Evolutionary conservation across 2,797 vertebrate species (phyloP).

Genomic region (Sylvia borin): DNA sequence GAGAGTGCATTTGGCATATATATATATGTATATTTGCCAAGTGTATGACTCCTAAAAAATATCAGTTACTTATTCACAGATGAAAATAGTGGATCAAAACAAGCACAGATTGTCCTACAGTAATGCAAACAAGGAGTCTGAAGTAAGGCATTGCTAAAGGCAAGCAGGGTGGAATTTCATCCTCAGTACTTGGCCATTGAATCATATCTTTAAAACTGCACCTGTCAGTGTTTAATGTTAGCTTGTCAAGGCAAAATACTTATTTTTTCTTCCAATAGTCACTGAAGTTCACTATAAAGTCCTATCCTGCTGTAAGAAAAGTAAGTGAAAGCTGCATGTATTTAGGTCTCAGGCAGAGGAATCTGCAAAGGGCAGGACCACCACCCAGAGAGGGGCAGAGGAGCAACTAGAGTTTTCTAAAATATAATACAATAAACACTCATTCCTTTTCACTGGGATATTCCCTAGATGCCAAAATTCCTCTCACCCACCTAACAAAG

Average conservation of each 20-base stretch:
- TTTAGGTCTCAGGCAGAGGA: background rate
- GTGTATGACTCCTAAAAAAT: background rate
- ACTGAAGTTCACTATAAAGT: background rate
- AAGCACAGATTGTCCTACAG: background rate
- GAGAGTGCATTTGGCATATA: background rate
- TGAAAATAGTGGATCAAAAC: background rate
- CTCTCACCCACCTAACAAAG: background rate
- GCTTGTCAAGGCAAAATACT: background rate
- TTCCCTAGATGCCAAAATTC: background rate
- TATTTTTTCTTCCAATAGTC: background rate
- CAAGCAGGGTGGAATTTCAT: background rate
- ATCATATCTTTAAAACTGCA: background rate
- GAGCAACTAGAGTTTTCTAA: background rate
- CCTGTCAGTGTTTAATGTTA: background rate
- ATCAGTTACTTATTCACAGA: background rate
- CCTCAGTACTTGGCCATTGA: rapidly evolving
- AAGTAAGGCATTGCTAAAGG: background rate
- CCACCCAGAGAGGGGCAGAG: background rate
- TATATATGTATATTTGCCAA: background rate
- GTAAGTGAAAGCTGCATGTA: background rate
- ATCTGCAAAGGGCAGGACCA: background rate
- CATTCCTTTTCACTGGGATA: background rate
- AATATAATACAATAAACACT: background rate
- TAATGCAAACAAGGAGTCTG: background rate
- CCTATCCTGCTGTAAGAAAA: background rate